Conservation (phyloP, 2,888 invertebrate species). For the Eilema caniola region DNA sequence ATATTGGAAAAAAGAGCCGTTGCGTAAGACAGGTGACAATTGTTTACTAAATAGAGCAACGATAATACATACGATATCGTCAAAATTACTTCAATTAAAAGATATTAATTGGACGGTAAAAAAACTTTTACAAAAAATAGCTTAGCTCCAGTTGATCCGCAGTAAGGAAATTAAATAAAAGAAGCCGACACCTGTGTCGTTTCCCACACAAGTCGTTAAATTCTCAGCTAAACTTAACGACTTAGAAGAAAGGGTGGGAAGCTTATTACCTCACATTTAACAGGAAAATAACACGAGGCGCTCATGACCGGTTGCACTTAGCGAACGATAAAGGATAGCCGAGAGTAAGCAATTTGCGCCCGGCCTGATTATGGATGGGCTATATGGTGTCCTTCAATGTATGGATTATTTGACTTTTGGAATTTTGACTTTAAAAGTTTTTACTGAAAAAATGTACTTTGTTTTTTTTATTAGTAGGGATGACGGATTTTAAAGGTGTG, state of each 20-base stretch:
- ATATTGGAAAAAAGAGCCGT: too few species aligned
- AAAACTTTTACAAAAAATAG: not conserved
- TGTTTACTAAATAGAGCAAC: not conserved
- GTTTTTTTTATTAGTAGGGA: too few species aligned
- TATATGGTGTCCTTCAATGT: not conserved
- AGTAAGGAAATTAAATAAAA: slow-evolving; percentile 13
- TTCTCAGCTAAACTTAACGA: slow-evolving; percentile 17
- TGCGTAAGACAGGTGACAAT: too few species aligned
- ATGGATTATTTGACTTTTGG: not conserved
- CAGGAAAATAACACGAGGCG: slow-evolving; percentile 17
- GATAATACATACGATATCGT: not conserved
- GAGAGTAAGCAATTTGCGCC: slow-evolving; percentile 17
- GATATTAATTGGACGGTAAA: not conserved
- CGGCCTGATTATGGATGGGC: slow-evolving; percentile 6
- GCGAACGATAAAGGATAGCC: slow-evolving; percentile 10
- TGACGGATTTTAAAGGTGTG: too few species aligned
- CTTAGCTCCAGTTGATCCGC: not conserved
- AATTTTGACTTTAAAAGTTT: not conserved
- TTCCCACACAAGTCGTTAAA: slow-evolving; percentile 14
- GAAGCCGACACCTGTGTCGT: slow-evolving; percentile 10
- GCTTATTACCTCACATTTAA: slow-evolving; percentile 17
- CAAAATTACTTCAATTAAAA: not conserved
- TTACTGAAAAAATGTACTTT: not conserved
- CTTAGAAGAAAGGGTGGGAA: slow-evolving; percentile 16
- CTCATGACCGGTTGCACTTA: slow-evolving; percentile 19